Evolutionary conservation across 2,113 vertebrate genomes (phyloP).

Genomic region (Anguilla rostrata): DNA sequence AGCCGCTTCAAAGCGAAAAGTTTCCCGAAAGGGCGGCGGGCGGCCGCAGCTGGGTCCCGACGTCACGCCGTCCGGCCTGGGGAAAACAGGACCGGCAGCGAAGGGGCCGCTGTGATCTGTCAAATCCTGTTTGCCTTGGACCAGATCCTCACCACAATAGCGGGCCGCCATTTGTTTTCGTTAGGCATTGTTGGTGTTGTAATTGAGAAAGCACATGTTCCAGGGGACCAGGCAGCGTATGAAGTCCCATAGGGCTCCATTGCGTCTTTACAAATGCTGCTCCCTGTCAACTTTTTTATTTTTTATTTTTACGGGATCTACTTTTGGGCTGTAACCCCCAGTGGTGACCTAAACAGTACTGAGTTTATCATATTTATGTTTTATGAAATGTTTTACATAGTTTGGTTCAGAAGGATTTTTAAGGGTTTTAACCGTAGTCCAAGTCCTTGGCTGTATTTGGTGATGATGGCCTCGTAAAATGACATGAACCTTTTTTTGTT

Average conservation of each 20-base stretch:
- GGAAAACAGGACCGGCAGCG: background rate
- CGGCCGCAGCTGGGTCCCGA: background rate
- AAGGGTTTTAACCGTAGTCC: background rate
- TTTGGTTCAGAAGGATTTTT: background rate
- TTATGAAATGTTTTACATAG: background rate
- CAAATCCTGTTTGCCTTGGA: constrained; percentile 33
- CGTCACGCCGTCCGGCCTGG: background rate
- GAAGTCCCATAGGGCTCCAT: background rate
- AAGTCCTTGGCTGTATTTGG: background rate
- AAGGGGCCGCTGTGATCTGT: background rate
- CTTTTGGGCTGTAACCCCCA: background rate
- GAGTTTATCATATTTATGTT: background rate
- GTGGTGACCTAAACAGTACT: background rate
- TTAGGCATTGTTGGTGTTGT: constrained; percentile 21
- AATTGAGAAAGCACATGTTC: constrained; percentile 26
- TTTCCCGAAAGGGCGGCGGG: background rate
- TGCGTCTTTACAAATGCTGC: no score
- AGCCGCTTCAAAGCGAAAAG: background rate
- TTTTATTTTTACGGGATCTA: background rate
- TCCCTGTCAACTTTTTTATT: background rate
- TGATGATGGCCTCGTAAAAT: background rate
- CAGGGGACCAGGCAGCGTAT: background rate
- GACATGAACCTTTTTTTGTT: background rate
- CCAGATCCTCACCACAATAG: constrained; percentile 11
- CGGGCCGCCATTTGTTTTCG: constrained; percentile 1